Percentiles rank a stretch among this genome's conserved stretches.
Evolutionary conservation across 2,113 vertebrate species (phyloP).

Genomic region (Emberiza fucata): DNA sequence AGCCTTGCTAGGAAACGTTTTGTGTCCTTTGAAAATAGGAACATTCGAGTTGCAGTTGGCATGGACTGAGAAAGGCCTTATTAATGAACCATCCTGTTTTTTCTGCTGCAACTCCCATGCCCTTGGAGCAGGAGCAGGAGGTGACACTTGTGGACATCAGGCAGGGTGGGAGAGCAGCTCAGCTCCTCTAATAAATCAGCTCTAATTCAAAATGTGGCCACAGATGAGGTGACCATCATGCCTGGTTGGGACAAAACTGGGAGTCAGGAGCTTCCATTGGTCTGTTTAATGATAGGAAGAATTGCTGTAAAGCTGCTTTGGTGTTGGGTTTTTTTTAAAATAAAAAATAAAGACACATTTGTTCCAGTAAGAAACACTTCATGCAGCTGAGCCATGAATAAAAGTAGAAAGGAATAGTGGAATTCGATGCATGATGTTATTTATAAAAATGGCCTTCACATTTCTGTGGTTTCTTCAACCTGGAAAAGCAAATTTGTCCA

Average conservation of each 20-base stretch:
- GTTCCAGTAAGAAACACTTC: slow-evolving; percentile 20
- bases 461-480: slow-evolving; percentile 64
- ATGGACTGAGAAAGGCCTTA: background rate
- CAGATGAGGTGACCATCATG: background rate
- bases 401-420: background rate
- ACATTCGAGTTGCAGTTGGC: slow-evolving; percentile 20
- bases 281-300: slow-evolving; percentile 26
- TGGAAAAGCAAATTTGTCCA: slow-evolving; percentile 64
- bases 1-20: background rate
- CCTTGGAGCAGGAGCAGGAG: background rate
- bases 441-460: slow-evolving; percentile 48
- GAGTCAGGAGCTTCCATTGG: background rate
- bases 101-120: background rate
- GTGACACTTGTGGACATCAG: background rate
- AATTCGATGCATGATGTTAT: slow-evolving; percentile 20
- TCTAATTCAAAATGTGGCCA: background rate
- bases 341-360: slow-evolving; percentile 39
- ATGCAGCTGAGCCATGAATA: background rate
- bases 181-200: background rate
- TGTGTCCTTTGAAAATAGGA: slow-evolving; percentile 32
- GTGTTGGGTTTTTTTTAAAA: background rate
- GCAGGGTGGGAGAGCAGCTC: background rate
- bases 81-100: background rate
- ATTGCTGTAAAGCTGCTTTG: slow-evolving; percentile 1
- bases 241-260: background rate